Base-by-base conservation (phyloP, 2,888 invertebrate species). In the Neocrepidodera transversa region DNA sequence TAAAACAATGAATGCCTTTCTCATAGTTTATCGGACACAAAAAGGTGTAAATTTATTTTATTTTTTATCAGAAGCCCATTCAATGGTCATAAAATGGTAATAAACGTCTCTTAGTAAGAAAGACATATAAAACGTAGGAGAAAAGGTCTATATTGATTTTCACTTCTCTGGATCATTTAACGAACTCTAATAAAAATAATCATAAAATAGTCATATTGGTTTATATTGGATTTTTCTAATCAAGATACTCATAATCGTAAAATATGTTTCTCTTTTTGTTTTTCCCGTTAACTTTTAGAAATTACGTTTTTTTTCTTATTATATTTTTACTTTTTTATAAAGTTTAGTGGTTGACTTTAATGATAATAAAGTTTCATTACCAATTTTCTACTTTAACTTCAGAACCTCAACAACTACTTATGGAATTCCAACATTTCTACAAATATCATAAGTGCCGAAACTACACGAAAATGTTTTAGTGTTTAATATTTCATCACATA, bases 61-160 rank as follows among this genome's bases (percentile, higher is more conserved):
- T 50, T 50, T 48, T 50, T 50, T 50, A 50, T 38, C 50, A 50
- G 38, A 4, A 10, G 16, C n/a, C 26, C 26, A 50, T 50, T 50
- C 14, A 23, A 13, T 13, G 23, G 50, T 40, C 26, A 38, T 50
- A 26, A 40, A 50, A 50, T 7, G 14, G 50, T 40, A 14, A 40
- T 50, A 40, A 50, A 36, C 36, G 36, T 38, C 50, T 50, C 20
- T 14, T 26, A 23, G 17, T 17, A 50, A 40, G 40, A 50, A 50
- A 50, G 26, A 50, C 50, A 50, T 38, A 50, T 26, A 50, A 50
- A 50, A 38, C 38, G 38, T 26, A 50, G 38, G 20, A 13, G 14
- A 38, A 50, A 50, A 38, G 50, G 38, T 38, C 50, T 18, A 36
- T 50, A 36, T 49, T 50, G 50, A 50, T 50, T 50, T 50, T 26